phyloP scores from a whole-genome alignment of 1,140 invertebrate genomes.

The Mercenaria mercenaria region DNA sequence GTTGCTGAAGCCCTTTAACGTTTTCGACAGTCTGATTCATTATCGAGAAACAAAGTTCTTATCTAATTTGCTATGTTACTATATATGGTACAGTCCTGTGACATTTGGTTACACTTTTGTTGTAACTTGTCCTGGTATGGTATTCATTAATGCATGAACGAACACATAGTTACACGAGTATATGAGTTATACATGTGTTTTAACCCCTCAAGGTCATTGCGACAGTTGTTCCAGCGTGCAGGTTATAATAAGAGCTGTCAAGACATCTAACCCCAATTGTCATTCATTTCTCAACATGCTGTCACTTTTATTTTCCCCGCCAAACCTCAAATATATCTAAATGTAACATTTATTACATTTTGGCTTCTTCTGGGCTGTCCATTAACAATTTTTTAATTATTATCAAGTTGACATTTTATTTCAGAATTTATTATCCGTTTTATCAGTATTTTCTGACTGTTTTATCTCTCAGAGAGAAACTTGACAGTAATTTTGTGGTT shows the following conservation, averaged over 20 bases:
- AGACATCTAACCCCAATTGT: not conserved
- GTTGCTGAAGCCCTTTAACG: not conserved
- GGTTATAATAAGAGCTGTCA: constrained; percentile 28
- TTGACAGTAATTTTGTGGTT: too few species aligned
- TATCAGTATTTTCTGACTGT: not conserved
- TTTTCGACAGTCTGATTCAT: not conserved
- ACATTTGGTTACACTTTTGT: not conserved
- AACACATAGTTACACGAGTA: not conserved
- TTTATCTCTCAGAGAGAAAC: not conserved
- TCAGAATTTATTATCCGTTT: constrained; percentile 9
- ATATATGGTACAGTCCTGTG: constrained; percentile 13
- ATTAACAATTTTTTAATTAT: constrained; percentile 19
- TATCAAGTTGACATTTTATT: constrained; percentile 10
- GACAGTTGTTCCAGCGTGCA: constrained; percentile 17
- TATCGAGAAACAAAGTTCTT: not conserved
- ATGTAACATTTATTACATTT: constrained; percentile 1
- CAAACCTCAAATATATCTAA: not conserved
- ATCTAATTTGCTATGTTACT: constrained; percentile 6
- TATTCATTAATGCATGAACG: not conserved
- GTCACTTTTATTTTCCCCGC: constrained; percentile 36
- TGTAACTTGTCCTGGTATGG: not conserved
- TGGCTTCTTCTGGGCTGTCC: not conserved
- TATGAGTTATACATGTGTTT: constrained; percentile 1
- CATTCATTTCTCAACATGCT: not conserved
- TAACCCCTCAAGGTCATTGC: not conserved